Conservation (phyloP, 2,797 vertebrate species). For the Heteromormyrus szaboi region DNA sequence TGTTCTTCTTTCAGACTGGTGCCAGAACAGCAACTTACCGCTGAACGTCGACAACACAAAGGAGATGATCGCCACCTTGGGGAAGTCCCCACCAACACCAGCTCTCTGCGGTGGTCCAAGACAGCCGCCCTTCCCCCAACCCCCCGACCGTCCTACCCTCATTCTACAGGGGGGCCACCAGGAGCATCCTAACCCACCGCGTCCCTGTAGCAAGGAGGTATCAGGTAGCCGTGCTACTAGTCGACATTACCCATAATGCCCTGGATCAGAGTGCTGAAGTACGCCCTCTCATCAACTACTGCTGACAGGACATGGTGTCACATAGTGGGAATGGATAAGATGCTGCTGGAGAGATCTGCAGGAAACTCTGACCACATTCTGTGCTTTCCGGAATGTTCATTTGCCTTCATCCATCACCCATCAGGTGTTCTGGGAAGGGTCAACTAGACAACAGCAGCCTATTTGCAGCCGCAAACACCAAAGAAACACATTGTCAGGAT, state of each 20-base stretch:
- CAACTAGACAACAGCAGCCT: background rate
- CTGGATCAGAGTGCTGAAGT: background rate
- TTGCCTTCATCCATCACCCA: background rate
- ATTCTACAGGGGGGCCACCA: background rate
- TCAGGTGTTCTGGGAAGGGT: background rate
- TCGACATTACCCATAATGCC: background rate
- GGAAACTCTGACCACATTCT: background rate
- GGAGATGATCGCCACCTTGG: no score
- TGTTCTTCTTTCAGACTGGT: background rate
- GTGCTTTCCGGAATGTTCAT: background rate
- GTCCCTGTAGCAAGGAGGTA: background rate
- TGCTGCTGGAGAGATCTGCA: background rate
- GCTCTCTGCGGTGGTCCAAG: background rate
- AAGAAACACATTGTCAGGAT: background rate
- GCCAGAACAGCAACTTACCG: background rate
- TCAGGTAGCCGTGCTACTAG: background rate
- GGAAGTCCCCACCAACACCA: background rate
- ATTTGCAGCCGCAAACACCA: background rate
- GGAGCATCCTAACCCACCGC: background rate
- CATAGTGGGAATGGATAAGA: background rate
- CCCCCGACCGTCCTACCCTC: background rate
- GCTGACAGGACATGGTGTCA: background rate
- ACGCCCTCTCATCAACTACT: background rate
- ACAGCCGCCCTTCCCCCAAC: background rate
- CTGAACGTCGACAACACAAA: background rate